Evolutionary conservation across 2,888 invertebrate genomes (phyloP), one percentile per base, ranked within the genome.

Genomic region (Andrena marginata): DNA sequence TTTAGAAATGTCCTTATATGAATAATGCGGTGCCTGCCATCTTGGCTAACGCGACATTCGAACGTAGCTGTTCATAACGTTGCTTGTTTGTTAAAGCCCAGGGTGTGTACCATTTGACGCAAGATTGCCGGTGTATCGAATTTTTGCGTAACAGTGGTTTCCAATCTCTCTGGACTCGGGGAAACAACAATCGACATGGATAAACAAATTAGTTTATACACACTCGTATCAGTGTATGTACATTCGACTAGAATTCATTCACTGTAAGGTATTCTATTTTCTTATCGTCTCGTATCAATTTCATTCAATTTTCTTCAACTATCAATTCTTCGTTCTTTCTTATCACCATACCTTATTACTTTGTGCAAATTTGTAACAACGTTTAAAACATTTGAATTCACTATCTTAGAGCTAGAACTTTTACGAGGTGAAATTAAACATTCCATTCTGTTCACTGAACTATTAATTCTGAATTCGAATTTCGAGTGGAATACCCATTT

Each of bases 141-240:
- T 42, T 42, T 42, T 13, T 42, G 1, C 42, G 42, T 4, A 42
- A 42, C 16, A 16, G 42, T 42, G 42, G 42, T 1, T 42, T 42
- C 16, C 16, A 42, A 42, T 42, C 13, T 42, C 42, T 42, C 16
- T 42, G 42, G 42, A 42, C 16, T 4, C 16, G 42, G 16, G 16
- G 5, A 42, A 4, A 42, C 42, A 42, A 42, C 42, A 42, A 42
- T 42, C 67, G 42, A 62, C 48, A 64, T 42, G 31, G 59, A 78
- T 73, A 54, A 42, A 54, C 68, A 74, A 74, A 69, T 64, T 68
- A 42, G n/a, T 69, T 78, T 42, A 51, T 20, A 20, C 26, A 48
- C 29, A 59, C 33, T 65, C 29, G 23, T 67, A 42, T 74, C 68
- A 49, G 33, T 51, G 76, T 26, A 33, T 60, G n/a, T 42, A 42